Evolutionary conservation across 2,113 vertebrate genomes (phyloP).

Genomic region (Oncorhynchus kisutch): DNA sequence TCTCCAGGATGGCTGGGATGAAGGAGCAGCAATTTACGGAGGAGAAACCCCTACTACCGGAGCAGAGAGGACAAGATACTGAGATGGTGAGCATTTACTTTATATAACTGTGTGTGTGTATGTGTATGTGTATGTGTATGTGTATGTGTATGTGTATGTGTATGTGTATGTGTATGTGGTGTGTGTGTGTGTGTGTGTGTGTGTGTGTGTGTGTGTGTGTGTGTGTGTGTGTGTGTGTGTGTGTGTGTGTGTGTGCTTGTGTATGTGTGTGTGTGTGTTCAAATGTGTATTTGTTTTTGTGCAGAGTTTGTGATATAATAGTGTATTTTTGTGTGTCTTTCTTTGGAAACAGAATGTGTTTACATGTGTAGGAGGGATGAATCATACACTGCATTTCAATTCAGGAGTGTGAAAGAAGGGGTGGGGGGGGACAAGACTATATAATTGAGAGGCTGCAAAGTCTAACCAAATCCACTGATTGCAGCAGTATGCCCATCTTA

Average conservation of each 20-base stretch:
- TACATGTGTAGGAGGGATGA: slow-evolving; percentile 22
- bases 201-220: neutral
- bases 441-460: too few relatives aligned
- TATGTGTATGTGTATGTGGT: neutral
- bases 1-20: slow-evolving; percentile 91
- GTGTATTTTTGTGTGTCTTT: neutral
- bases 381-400: neutral
- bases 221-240: slow-evolving; percentile 1
- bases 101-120: neutral
- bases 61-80: slow-evolving; percentile 77
- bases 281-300: too few relatives aligned
- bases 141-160: too few relatives aligned
- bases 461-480: too few relatives aligned
- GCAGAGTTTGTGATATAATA: slow-evolving; percentile 11
- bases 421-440: too few relatives aligned
- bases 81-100: slow-evolving; percentile 82
- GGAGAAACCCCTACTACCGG: slow-evolving; percentile 91
- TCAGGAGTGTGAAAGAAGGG: neutral
- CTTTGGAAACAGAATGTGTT: slow-evolving; percentile 19
- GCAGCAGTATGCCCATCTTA: too few relatives aligned
- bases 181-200: neutral
- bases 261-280: neutral
- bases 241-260: slow-evolving; percentile 1
- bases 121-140: too few relatives aligned
- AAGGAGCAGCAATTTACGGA: slow-evolving; percentile 93